Evolutionary conservation across 1,140 invertebrate genomes (phyloP), one percentile per base, ranked within the genome.

Genomic region (Belonocnema kinseyi): DNA sequence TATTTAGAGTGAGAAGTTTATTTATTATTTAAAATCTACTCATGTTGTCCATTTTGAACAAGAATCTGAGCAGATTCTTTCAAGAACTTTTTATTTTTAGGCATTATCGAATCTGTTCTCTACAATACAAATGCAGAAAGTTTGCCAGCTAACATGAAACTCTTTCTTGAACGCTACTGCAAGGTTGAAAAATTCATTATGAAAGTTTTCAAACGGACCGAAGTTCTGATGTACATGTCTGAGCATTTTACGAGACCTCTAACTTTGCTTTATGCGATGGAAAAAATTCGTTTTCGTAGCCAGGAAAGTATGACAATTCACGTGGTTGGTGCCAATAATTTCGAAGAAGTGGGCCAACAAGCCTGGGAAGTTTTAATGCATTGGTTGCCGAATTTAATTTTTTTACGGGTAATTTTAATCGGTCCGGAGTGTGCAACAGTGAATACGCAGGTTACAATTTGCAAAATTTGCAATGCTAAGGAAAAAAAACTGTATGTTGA

Each of bases 91-190:
- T 46, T 11, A 3, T 33, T 33, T 33, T 40, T 16, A 66, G 58
- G 58, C 14, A 16, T 66, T 8, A 46, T 50, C 13, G 21, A 73
- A 52, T n/a, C 26, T 40, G 12, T 66, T 10, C 33, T 21, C 2
- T 46, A 17, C 26, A 54, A 56, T n/a, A n/a, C 2, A 14, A 33
- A 26, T n/a, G 46, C 19, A 33, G 54, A 17, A 21, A n/a, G 40
- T n/a, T 51, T 77, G 61, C 76, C 76, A 53, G 5, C 33, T 54
- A 73, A 33, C 19, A 74, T 77, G 76, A 46, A 70, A 17, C 54
- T 73, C 0, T 19, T 46, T 4, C 17, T 70, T 3, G 19, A 53
- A 14, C 3, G 52, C n/a, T 13, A 40, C n/a, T 66, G 58, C 19
- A 66, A 40, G 16, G 40, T 16, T 46, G 53, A 72, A 16, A 26